Evolutionary conservation across 2,797 vertebrate genomes (phyloP).

Genomic region (Amblyraja radiata): DNA sequence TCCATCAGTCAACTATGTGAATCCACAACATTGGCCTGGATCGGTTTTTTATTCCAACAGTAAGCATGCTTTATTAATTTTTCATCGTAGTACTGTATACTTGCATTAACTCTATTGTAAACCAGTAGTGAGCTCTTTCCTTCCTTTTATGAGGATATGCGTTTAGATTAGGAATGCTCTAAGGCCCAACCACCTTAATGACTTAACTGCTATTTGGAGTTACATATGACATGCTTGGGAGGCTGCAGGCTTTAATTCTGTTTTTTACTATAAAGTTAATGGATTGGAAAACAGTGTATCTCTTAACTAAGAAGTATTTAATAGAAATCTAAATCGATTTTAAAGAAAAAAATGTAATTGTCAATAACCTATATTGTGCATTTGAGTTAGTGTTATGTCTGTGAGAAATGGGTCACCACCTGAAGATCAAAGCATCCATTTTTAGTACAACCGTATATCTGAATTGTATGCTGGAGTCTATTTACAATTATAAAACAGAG

Average conservation of each 20-base stretch:
- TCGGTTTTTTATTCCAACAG: constrained; percentile 28
- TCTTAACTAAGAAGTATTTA: constrained; percentile 56
- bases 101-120: constrained; percentile 51
- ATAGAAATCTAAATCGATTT: constrained; percentile 42
- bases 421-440: constrained; percentile 1
- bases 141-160: constrained; percentile 38
- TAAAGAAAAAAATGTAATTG: constrained; percentile 36
- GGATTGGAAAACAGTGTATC: constrained; percentile 55
- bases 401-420: constrained; percentile 20
- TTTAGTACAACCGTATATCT: constrained; percentile 10
- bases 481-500: constrained; percentile 11
- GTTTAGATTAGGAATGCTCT: constrained; percentile 38
- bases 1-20: constrained; percentile 46
- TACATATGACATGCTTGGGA: constrained; percentile 43
- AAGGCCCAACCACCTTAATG: constrained; percentile 38
- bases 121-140: constrained; percentile 24
- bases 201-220: constrained; percentile 37
- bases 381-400: constrained; percentile 15
- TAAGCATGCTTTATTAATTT: constrained; percentile 51
- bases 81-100: constrained; percentile 52
- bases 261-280: constrained; percentile 54
- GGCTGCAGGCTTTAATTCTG: constrained; percentile 54
- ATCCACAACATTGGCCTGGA: constrained; percentile 42
- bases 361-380: constrained; percentile 31
- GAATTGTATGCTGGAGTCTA: constrained; percentile 16